A percentile compares a stretch with the other conserved stretches of the same genome.
These are phyloP conservation scores for Clarias laeviceps DNA, from an alignment of 2,797 vertebrate genomes.

Conservation along the genomic window DNA sequence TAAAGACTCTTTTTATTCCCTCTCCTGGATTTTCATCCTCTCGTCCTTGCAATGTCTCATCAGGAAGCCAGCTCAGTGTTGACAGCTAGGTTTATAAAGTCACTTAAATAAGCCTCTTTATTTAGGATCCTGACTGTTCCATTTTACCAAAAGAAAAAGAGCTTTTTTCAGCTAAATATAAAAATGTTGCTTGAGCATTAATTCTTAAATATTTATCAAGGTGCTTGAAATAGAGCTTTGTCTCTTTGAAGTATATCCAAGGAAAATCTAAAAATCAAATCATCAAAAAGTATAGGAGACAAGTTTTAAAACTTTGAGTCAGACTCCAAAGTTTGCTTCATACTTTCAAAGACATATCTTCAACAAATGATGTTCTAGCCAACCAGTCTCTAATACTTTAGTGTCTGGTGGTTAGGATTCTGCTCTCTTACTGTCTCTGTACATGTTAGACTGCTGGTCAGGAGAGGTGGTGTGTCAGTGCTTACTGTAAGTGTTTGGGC, in stretches of 20 bases:
- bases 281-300: slow-evolving; percentile 2
- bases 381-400: neutral
- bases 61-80: slow-evolving; percentile 67
- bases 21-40: slow-evolving; percentile 55
- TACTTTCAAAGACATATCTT: neutral
- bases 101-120: slow-evolving; percentile 83
- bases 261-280: neutral
- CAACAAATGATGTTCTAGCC: neutral
- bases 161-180: slow-evolving; percentile 79
- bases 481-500: neutral
- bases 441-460: neutral
- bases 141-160: slow-evolving; percentile 75
- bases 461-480: neutral
- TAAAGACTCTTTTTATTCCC: no score
- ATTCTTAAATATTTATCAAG: slow-evolving; percentile 75
- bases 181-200: slow-evolving; percentile 69
- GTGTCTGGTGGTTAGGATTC: slow-evolving; percentile 6
- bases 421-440: neutral
- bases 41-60: slow-evolving; percentile 57
- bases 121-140: slow-evolving; percentile 66
- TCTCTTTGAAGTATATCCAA: neutral
- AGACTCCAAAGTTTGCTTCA: neutral
- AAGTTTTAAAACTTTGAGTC: neutral
- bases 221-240: slow-evolving; percentile 11
- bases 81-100: slow-evolving; percentile 69